Evolutionary conservation across 1,140 invertebrate species (phyloP).

Genomic region (Rhopalosiphum maidis): DNA sequence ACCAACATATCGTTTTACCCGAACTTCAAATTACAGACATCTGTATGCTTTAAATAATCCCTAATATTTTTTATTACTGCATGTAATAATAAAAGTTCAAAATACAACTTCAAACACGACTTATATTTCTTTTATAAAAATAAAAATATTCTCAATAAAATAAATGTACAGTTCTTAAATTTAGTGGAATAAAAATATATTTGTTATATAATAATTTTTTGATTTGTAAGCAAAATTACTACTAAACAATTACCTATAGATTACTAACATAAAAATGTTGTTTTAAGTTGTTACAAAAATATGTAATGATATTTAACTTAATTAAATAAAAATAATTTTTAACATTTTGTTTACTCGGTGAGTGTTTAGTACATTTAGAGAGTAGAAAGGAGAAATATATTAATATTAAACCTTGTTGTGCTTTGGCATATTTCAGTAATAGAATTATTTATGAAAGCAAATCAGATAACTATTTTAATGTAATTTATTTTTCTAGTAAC

Average conservation of each 20-base stretch:
- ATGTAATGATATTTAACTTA: not conserved
- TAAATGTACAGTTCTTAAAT: not conserved
- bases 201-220: not conserved
- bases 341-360: not conserved
- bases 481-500: not conserved
- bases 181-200: not conserved
- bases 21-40: not conserved
- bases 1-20: not conserved
- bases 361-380: not conserved
- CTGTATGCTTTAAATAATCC: not conserved
- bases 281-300: not conserved
- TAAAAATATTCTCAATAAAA: no score
- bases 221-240: not conserved
- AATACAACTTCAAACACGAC: not conserved
- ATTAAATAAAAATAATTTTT: not conserved
- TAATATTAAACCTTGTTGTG: not conserved
- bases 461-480: not conserved
- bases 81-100: not conserved
- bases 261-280: not conserved
- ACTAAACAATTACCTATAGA: not conserved
- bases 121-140: not conserved
- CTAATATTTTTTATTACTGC: not conserved
- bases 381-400: not conserved
- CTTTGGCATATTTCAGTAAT: not conserved
- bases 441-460: not conserved